Conservation (phyloP, 2,113 vertebrate genomes). For the Atherinomorus stipes region DNA sequence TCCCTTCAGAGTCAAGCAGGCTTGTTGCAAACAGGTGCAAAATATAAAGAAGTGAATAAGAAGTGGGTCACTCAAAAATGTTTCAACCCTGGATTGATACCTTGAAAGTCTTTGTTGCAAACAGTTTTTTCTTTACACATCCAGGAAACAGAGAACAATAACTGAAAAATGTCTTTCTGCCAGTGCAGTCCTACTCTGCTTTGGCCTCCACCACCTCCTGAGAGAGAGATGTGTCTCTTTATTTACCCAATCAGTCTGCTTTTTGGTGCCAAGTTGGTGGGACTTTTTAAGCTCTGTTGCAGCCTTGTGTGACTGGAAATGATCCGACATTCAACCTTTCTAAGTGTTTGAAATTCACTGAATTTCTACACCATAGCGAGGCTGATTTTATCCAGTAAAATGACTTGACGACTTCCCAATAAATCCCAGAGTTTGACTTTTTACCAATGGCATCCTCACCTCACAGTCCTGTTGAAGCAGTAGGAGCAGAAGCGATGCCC, state of each 20-base stretch:
- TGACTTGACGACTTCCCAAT: too few species aligned
- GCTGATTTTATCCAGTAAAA: too few species aligned
- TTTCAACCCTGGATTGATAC: too few species aligned
- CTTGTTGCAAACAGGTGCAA: not conserved
- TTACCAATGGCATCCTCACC: conserved; percentile 46
- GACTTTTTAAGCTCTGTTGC: not conserved
- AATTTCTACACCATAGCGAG: not conserved
- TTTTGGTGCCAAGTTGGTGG: too few species aligned
- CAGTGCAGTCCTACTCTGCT: too few species aligned
- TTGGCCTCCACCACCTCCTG: conserved; percentile 1
- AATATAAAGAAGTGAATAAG: too few species aligned
- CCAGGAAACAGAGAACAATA: too few species aligned
- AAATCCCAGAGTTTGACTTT: too few species aligned
- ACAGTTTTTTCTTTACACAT: too few species aligned
- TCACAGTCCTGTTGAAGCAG: conserved; percentile 87
- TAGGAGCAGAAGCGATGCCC: conserved; percentile 96
- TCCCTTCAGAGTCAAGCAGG: not conserved
- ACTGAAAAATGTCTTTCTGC: too few species aligned
- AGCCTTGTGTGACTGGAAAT: not conserved
- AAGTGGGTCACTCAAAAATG: too few species aligned
- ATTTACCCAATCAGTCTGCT: not conserved
- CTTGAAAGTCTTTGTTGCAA: too few species aligned
- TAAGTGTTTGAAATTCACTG: not conserved
- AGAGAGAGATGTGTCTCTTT: conserved; percentile 18
- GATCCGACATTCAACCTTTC: not conserved